Evolutionary conservation across 2,888 invertebrate genomes (phyloP), one percentile per base, ranked within the genome.

Genomic region (Tenthredo livida): DNA sequence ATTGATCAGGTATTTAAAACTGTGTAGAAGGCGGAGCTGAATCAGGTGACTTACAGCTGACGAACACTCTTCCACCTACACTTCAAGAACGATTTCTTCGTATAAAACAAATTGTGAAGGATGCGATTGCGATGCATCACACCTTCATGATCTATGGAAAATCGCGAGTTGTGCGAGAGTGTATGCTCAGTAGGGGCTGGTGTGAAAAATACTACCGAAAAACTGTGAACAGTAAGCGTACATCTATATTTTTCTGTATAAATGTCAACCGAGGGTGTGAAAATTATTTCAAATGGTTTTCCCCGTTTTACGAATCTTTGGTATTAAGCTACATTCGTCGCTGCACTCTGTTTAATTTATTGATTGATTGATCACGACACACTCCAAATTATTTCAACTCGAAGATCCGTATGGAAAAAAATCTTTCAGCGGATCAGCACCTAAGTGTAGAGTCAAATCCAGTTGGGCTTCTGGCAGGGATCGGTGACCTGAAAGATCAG

Each of bases 111-210:
- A 88, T 90, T 58, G 93, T 93, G 0, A 89, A 90, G n/a, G 90
- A 90, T 43, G 92, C 93, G 17, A 90, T 93, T 70, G 87, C 89
- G 7, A 87, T 87, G 3, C 90, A 89, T 84, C 92, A 88, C 47
- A 93, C 91, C 25, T 93, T 93, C 61, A 92, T 93, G 93, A 90
- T 93, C 73, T 92, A 92, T 83, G 93, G 93, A 33, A 90, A 91
- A 85, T 89, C 93, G 17, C 87, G 90, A 40, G 89, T 93, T 25
- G 87, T 93, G 50, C 90, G 93, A 3, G 93, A 93, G 72, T 90
- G 90, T 47, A 88, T 93, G 89, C 83, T 93, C 47, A 89, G 89
- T 21, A 89, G 93, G 21, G 92, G 93, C 58, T 93, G 93, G 93
- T 91, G 92, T 87, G 93, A 93, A 73, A 93, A 93, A 85, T 91